These are phyloP conservation scores for Hypselothyrea guttata DNA, from an alignment of 2,888 invertebrate genomes.

Conservation along the genomic window DNA sequence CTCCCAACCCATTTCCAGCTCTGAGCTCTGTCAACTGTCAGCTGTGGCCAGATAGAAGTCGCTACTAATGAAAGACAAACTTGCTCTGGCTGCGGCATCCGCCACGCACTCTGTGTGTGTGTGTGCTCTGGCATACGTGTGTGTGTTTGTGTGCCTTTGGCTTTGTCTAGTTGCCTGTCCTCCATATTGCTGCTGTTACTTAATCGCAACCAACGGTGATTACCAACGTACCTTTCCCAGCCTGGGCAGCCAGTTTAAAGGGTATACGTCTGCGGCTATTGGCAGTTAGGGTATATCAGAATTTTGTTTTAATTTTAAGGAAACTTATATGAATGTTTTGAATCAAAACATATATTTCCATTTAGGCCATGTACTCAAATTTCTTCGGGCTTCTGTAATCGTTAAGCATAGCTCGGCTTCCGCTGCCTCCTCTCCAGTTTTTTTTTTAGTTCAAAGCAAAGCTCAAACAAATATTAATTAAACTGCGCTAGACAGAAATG, in stretches of 20 bases:
- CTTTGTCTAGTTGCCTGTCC: constrained; percentile 8
- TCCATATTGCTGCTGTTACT: constrained; percentile 24
- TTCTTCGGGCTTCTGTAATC: too few relatives aligned
- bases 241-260: constrained; percentile 3
- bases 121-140: neutral
- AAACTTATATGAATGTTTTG: too few relatives aligned
- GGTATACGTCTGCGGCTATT: too few relatives aligned
- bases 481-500: constrained; percentile 12
- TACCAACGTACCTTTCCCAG: constrained; percentile 18
- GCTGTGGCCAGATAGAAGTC: constrained; percentile 19
- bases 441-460: constrained; percentile 26
- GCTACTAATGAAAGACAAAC: constrained; percentile 72
- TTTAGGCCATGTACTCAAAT: too few relatives aligned
- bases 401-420: too few relatives aligned
- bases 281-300: too few relatives aligned
- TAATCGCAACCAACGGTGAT: constrained; percentile 30
- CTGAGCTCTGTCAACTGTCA: constrained; percentile 42
- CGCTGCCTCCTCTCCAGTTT: neutral
- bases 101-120: constrained; percentile 15
- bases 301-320: too few relatives aligned
- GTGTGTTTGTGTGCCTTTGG: constrained; percentile 8
- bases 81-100: constrained; percentile 29
- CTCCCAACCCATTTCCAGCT: neutral
- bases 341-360: too few relatives aligned
- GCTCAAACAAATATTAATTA: constrained; percentile 57